phyloP scores from a whole-genome alignment of 2,113 vertebrate genomes.

The Mustela nigripes region DNA sequence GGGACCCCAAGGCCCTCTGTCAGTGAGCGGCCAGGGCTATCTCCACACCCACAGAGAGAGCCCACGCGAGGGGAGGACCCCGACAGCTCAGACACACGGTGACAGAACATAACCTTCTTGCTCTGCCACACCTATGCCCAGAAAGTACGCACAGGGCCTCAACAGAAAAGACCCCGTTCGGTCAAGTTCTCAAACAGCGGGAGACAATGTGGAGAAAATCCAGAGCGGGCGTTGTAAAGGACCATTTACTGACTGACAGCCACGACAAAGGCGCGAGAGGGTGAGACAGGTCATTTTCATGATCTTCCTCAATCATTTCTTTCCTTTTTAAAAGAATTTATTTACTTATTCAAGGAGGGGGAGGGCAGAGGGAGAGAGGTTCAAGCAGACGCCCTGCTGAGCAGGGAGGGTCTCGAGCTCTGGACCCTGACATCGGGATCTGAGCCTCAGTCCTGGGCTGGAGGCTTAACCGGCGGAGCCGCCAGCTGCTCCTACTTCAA shows the following conservation, averaged over 20 bases:
- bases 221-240: neutral
- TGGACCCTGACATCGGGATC: neutral
- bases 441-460: neutral
- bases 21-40: neutral
- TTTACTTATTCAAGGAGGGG: neutral
- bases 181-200: neutral
- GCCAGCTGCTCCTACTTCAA: neutral
- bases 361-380: neutral
- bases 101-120: neutral
- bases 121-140: neutral
- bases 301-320: neutral
- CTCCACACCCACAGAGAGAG: neutral
- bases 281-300: no score
- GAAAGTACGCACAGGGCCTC: neutral
- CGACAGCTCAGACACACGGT: neutral
- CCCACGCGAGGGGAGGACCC: accelerated
- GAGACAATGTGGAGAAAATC: neutral
- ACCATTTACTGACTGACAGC: neutral
- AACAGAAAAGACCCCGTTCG: neutral
- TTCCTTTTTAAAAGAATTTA: neutral
- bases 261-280: neutral
- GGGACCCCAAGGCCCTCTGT: neutral
- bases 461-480: neutral
- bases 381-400: neutral
- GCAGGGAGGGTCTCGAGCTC: neutral